Evolutionary conservation across 2,888 invertebrate species (phyloP).

Genomic region (Bursaphelenchus okinawaensis): DNA sequence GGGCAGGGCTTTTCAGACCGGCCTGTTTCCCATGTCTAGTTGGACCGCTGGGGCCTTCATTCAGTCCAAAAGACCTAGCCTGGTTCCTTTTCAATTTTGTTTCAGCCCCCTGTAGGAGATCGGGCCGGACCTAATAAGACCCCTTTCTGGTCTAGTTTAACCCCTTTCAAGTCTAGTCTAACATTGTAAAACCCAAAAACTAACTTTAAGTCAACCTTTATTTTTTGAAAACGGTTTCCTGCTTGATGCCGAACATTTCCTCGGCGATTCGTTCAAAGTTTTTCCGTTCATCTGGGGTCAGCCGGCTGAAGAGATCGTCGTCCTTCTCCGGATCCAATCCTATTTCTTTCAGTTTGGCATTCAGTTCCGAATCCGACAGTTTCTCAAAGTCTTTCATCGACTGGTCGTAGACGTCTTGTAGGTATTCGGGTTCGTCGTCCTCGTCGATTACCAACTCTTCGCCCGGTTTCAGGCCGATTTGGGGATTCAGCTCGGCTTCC

Average conservation of each 20-base stretch:
- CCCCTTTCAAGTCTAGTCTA: no score
- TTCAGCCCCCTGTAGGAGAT: no score
- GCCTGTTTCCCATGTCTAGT: no score
- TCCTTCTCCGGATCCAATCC: slow-evolving; percentile 7
- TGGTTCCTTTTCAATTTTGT: no score
- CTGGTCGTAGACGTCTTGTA: not conserved
- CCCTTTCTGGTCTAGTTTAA: no score
- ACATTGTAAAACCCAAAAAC: no score
- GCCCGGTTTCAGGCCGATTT: not conserved
- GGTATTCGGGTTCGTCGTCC: slow-evolving; percentile 12
- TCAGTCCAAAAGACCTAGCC: no score
- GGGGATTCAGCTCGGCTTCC: slow-evolving; percentile 8
- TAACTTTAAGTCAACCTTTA: no score
- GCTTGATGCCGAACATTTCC: slow-evolving; percentile 1
- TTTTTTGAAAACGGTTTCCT: slow-evolving; percentile 1
- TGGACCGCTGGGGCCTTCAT: no score
- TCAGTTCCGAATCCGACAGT: slow-evolving; percentile 3
- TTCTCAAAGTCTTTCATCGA: slow-evolving; percentile 9
- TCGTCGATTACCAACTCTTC: slow-evolving; percentile 10
- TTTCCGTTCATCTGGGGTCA: slow-evolving; percentile 7
- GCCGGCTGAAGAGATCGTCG: not conserved
- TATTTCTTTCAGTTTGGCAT: not conserved
- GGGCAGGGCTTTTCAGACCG: no score
- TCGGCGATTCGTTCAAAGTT: slow-evolving; percentile 3
- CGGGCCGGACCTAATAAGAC: no score